phyloP scores from a whole-genome alignment of 2,797 vertebrate genomes.

The Peromyscus attwateri region DNA sequence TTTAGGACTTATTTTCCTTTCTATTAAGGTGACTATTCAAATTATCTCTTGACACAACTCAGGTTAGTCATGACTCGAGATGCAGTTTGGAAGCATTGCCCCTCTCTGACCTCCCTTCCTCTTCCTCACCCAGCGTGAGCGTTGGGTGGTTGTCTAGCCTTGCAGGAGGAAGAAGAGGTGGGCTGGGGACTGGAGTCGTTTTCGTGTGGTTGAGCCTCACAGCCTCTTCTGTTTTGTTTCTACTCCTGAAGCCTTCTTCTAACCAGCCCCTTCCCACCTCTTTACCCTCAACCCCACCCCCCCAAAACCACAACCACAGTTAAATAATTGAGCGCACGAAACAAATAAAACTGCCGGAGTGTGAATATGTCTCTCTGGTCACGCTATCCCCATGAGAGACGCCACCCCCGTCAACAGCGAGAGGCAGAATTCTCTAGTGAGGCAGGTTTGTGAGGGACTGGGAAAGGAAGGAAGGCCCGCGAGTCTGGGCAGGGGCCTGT shows the following conservation, averaged over 20 bases:
- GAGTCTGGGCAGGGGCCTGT: constrained; percentile 23
- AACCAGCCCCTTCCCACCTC: constrained; percentile 47
- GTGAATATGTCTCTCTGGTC: constrained; percentile 67
- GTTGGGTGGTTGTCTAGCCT: not conserved
- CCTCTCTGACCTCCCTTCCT: not conserved
- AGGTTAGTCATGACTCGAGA: not conserved
- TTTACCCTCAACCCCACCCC: constrained; percentile 48
- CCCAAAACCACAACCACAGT: constrained; percentile 71
- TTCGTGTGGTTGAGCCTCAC: constrained; percentile 43
- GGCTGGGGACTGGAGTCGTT: not conserved
- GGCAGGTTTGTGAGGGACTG: not conserved
- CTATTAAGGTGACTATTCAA: constrained; percentile 26
- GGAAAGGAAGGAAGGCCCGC: not conserved
- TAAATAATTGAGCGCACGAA: constrained; percentile 65
- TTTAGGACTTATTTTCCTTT: not conserved
- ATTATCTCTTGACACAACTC: constrained; percentile 44
- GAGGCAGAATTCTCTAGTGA: not conserved
- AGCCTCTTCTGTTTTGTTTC: constrained; percentile 52
- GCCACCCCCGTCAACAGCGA: not conserved
- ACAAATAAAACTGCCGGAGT: constrained; percentile 67
- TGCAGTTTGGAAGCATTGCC: constrained; percentile 9
- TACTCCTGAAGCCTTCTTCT: not conserved
- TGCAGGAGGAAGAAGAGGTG: not conserved
- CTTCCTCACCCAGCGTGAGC: not conserved
- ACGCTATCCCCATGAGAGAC: constrained; percentile 48